phyloP scores from a whole-genome alignment of 2,797 vertebrate genomes.

The Lepus townsendii region DNA sequence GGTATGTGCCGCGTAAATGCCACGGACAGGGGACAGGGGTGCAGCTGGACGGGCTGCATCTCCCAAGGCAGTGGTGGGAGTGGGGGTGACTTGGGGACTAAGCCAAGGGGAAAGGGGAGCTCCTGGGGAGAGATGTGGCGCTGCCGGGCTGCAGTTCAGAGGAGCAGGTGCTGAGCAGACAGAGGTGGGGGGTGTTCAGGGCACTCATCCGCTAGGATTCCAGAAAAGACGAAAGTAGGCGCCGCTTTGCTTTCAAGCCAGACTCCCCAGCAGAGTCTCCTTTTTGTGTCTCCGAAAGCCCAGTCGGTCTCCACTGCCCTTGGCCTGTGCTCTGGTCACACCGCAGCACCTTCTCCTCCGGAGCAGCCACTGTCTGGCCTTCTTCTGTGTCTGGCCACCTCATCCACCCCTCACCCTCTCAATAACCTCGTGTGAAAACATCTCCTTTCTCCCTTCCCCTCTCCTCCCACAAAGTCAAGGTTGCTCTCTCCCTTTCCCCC shows the following conservation, averaged over 20 bases:
- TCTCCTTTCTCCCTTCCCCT: conserved; percentile 26
- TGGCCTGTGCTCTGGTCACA: neutral
- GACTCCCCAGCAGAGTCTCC: neutral
- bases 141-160: neutral
- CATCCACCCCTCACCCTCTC: conserved; percentile 25
- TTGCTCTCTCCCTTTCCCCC: conserved; percentile 38
- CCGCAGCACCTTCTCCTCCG: fast-evolving
- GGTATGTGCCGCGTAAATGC: neutral
- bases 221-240: neutral
- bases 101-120: neutral
- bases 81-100: neutral
- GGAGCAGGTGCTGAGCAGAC: neutral
- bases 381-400: conserved; percentile 16
- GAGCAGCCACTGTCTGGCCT: neutral
- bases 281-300: neutral
- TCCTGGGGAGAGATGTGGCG: neutral
- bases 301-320: neutral
- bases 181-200: neutral
- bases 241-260: neutral
- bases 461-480: neutral
- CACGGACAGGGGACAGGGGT: neutral
- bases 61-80: neutral
- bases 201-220: neutral
- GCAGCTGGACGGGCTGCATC: neutral
- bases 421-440: conserved; percentile 68